Percentiles rank a stretch among this genome's conserved stretches.
These are phyloP conservation scores for Phyllotis vaccarum DNA, from an alignment of 2,797 vertebrate genomes.

Conservation along the genomic window DNA sequence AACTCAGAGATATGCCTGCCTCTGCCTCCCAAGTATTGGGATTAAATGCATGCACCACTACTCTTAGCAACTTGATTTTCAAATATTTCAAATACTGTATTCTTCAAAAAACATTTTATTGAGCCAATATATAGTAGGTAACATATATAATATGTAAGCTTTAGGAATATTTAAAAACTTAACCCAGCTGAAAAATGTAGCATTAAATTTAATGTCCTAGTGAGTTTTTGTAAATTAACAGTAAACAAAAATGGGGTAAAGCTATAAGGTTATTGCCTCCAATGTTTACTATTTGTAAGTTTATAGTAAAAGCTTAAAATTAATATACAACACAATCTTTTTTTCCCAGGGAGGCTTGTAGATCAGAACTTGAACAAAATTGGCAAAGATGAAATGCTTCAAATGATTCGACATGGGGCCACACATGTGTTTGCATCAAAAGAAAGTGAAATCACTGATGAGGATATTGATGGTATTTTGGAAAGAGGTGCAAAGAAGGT, in stretches of 20 bases:
- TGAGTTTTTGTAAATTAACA: slow-evolving; percentile 27
- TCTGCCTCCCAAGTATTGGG: not conserved
- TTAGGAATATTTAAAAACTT: slow-evolving; percentile 36
- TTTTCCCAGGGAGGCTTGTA: slow-evolving; percentile 93
- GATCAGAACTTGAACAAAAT: slow-evolving; percentile 98
- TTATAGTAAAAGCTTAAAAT: not conserved
- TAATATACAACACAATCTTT: not conserved
- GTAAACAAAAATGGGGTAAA: not conserved
- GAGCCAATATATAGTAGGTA: not conserved
- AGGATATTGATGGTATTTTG: slow-evolving; percentile 97
- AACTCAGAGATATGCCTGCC: not conserved
- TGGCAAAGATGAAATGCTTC: slow-evolving; percentile 99
- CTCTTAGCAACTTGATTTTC: not conserved
- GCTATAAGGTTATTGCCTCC: not conserved
- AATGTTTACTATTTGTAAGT: slow-evolving; percentile 21
- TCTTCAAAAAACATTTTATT: not conserved
- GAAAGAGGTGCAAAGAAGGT: slow-evolving; percentile 98
- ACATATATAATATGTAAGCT: not conserved
- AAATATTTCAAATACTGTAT: not conserved
- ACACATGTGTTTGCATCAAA: slow-evolving; percentile 99
- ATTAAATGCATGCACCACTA: not conserved
- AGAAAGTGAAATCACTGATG: slow-evolving; percentile 99
- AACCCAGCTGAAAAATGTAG: not conserved
- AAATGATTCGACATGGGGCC: slow-evolving; percentile 98
- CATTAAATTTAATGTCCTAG: slow-evolving; percentile 36